Evolutionary conservation across 2,113 vertebrate species (phyloP), one percentile per base, ranked within the genome.

Genomic region (Gila orcuttii): DNA sequence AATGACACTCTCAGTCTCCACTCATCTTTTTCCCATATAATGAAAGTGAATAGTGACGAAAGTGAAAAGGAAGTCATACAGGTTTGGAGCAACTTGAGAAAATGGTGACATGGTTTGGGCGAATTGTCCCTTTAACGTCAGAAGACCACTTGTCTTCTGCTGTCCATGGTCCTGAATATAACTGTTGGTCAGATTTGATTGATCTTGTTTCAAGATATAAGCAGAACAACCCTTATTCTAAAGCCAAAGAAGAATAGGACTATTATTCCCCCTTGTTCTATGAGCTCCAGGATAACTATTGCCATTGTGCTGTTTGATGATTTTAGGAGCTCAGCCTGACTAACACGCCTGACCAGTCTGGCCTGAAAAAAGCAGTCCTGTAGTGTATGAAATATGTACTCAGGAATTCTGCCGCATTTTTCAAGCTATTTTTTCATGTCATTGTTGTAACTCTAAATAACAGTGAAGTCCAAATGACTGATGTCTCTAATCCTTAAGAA

Each of bases 121-220:
- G 55, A n/a, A 42, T 11, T 79, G 21, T 60, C 11, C 19, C 5
- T 60, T 77, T 60, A 59, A 42, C 11, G 8, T 82, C 28, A 23
- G 28, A 82, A 77, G 62, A 55, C 28, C 79, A 62, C 23, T 86
- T 73, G 73, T 39, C 7, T 82, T 81, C 23, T 86, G 78, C 87
- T 88, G 71, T 88, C 87, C 87, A 39, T 33, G 87, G 87, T 88
- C 57, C 87, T 88, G 87, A 88, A 85, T 21, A 8, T 8, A 8
- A 12, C 3, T 57, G 17, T 5, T 66, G 57, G 57, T 75, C 42
- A 36, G 84, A 66, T 66, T n/a, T 39, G 47, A 3, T 52, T 59
- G 50, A 39, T 57, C 25, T 68, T 69, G 33, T 28, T 73, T 59
- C 50, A 74, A 73, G 64, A 82, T 47, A 28, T 64, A n/a, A 82